Base-by-base conservation (phyloP, 2,113 vertebrate genomes). In the Sebastes schlegelii region DNA sequence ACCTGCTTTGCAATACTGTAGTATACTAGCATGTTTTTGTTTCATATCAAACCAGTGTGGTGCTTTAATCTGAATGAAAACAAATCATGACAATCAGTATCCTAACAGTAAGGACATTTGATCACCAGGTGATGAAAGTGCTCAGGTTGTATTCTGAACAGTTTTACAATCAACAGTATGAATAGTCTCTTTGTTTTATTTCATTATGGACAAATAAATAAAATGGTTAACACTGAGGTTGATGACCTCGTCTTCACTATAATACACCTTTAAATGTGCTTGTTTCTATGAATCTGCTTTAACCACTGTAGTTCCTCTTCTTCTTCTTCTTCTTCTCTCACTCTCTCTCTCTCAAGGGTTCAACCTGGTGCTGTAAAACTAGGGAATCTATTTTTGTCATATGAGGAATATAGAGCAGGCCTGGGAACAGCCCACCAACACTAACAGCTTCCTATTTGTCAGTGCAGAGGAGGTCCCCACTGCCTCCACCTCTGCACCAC, bases 371-470 rank as follows among this genome's bases (percentile, higher is more conserved):
- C 58, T 62, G 17, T 23, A 68, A 79, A 79, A 43, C 43, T 43
- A 23, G 54, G 10, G 23, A 65, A 16, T 79, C 52, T 72, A 78
- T 86, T 86, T 80, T 62, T 77, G 52, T 68, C 72, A 13, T 61
- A 16, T 26, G 0, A 16, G n/a, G 49, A 57, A 57, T 55, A 78
- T 4, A 45, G 48, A 74, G 79, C 43, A 42, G 13, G 23, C 21
- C 72, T 55, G 42, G 62, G 48, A 74, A 54, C 74, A 61, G 64
- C 64, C 68, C 74, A 52, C 40, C 34, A 1, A 61, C 66, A 57
- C 14, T 8, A 43, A 42, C 49, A 67, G 49, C 69, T 76, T 90
- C 74, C 78, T 84, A 70, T 88, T 84, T 52, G 81, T 70, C 61
- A 14, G 11, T 68, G 67, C 51, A 84, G 82, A 78, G 77, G 72